Percentiles rank a stretch among this genome's conserved stretches.
Evolutionary conservation across 2,113 vertebrate species (phyloP).

Genomic region (Pangasianodon hypophthalmus): DNA sequence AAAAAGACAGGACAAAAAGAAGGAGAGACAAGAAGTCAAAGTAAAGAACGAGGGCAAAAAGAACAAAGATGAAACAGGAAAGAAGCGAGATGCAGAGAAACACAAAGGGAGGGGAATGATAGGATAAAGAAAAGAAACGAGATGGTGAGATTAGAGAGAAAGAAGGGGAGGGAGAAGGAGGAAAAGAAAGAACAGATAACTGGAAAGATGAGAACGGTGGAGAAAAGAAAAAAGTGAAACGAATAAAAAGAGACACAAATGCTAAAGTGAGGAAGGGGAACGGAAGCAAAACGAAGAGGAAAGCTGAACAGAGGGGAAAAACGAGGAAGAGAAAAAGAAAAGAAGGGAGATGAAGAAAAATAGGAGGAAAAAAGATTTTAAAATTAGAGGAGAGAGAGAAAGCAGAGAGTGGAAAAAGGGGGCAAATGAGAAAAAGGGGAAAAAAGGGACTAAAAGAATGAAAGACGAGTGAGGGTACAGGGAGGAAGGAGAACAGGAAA

Average conservation of each 20-base stretch:
- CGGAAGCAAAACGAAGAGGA: no score
- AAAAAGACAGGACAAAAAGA: not conserved
- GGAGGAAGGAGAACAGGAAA: not conserved
- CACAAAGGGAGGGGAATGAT: not conserved
- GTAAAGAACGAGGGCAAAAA: not conserved
- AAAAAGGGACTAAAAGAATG: not conserved
- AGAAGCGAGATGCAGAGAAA: not conserved
- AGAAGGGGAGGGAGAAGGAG: not conserved
- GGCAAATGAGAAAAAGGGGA: not conserved
- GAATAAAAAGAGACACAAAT: no score
- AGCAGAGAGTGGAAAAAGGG: not conserved
- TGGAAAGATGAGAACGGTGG: no score
- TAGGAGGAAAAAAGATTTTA: not conserved
- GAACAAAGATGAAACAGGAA: not conserved
- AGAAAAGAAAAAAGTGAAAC: not conserved
- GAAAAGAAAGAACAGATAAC: not conserved
- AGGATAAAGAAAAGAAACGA: not conserved
- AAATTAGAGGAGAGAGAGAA: not conserved
- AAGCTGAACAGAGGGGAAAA: no score
- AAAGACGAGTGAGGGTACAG: not conserved
- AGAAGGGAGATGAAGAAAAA: not conserved
- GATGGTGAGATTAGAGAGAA: not conserved
- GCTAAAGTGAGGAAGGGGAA: no score
- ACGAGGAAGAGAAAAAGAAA: no score
- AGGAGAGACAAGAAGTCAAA: not conserved